Conservation (phyloP, 1,140 invertebrate genomes). For the Conus betulinus region DNA sequence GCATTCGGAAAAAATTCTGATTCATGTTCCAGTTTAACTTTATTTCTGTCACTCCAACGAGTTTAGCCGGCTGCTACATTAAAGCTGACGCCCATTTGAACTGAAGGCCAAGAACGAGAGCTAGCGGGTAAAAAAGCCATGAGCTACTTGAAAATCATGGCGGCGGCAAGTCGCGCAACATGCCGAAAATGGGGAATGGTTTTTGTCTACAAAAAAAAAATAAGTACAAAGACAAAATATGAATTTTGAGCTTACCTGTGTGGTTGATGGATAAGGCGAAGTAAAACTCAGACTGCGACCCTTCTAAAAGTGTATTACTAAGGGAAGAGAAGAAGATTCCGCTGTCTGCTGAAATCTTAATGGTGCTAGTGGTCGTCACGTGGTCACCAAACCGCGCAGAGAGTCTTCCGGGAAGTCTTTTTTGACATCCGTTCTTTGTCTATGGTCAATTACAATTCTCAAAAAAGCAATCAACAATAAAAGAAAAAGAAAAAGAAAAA, state of each 20-base stretch:
- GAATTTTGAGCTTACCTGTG: neutral
- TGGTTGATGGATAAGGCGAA: neutral
- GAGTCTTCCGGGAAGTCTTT: neutral
- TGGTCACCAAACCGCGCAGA: conserved; percentile 2
- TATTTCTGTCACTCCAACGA: too few relatives aligned
- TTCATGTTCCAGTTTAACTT: too few relatives aligned
- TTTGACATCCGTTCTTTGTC: neutral
- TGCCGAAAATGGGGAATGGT: neutral
- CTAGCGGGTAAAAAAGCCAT: too few relatives aligned
- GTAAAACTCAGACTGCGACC: neutral
- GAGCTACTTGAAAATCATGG: neutral
- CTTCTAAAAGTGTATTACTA: neutral
- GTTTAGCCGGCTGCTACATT: too few relatives aligned
- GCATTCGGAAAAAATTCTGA: too few relatives aligned
- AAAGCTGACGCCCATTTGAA: too few relatives aligned
- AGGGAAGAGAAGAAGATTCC: neutral
- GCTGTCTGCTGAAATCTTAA: neutral
- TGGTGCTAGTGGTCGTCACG: conserved; percentile 2
- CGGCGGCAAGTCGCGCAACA: neutral
- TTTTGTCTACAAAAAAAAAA: neutral
- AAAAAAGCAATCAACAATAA: too few relatives aligned
- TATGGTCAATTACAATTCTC: neutral
- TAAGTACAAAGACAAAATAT: neutral
- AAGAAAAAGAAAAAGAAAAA: too few relatives aligned
- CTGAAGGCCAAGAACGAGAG: too few relatives aligned